Conservation (phyloP, 1,140 invertebrate genomes). For the Andricus grossulariae region DNA sequence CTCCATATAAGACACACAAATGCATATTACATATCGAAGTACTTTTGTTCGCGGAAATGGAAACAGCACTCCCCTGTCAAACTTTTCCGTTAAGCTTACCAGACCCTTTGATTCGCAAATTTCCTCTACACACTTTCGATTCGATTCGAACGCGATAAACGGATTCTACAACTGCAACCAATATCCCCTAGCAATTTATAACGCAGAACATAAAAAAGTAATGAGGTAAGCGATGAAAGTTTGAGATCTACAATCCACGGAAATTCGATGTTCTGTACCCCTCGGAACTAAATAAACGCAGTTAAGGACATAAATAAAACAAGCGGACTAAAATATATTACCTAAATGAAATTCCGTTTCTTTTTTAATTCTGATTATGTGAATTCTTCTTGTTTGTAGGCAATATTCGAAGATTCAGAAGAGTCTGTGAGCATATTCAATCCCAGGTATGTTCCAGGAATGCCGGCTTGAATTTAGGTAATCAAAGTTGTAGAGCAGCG, state of each 20-base stretch:
- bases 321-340: not conserved
- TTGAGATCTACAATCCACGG: no score
- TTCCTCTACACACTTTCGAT: not conserved
- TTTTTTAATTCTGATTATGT: conserved; percentile 13
- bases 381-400: conserved; percentile 77
- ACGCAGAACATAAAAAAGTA: no score
- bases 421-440: conserved; percentile 98
- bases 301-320: not conserved
- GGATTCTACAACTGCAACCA: not conserved
- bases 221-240: no score
- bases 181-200: no score
- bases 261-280: no score
- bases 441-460: conserved; percentile 85
- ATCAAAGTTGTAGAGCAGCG: conserved; percentile 78
- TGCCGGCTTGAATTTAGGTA: conserved; percentile 68
- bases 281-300: not conserved
- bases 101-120: not conserved
- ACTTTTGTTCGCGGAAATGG: not conserved
- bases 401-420: conserved; percentile 94
- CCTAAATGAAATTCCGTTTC: no score
- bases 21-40: conserved; percentile 14
- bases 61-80: not conserved
- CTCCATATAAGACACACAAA: not conserved
- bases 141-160: not conserved
- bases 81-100: not conserved